phyloP scores from a whole-genome alignment of 2,113 vertebrate genomes.

The Sinocyclocheilus anophthalmus region DNA sequence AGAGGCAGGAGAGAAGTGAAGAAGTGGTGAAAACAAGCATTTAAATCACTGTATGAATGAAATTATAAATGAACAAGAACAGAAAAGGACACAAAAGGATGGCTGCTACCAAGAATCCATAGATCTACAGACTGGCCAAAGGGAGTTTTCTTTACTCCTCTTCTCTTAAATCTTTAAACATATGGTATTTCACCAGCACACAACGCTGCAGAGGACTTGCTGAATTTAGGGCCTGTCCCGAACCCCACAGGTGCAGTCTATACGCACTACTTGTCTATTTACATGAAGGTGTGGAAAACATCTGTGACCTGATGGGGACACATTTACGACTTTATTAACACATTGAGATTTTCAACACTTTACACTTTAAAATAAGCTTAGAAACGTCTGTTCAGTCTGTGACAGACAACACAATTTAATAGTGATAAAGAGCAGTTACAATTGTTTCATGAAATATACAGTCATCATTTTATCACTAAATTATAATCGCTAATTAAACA shows the following conservation, averaged over 20 bases:
- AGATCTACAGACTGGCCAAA: background rate
- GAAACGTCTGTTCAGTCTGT: too few relatives aligned
- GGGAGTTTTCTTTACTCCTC: background rate
- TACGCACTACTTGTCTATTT: background rate
- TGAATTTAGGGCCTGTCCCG: background rate
- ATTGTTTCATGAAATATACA: too few relatives aligned
- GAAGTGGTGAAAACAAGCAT: background rate
- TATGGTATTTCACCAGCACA: background rate
- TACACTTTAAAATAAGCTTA: too few relatives aligned
- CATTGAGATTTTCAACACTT: too few relatives aligned
- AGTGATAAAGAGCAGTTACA: too few relatives aligned
- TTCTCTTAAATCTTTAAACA: background rate
- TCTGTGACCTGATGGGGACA: too few relatives aligned
- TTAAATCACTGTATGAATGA: background rate
- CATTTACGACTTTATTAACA: too few relatives aligned
- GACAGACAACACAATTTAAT: too few relatives aligned
- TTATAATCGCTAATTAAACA: too few relatives aligned
- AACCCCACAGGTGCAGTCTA: too few relatives aligned
- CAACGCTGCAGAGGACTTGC: background rate
- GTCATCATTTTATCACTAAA: too few relatives aligned
- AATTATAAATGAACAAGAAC: background rate
- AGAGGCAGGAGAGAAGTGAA: background rate
- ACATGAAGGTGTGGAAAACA: background rate
- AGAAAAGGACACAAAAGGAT: background rate
- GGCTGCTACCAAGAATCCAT: background rate